Evolutionary conservation across 2,797 vertebrate genomes (phyloP).

Genomic region (Thamnophis elegans): DNA sequence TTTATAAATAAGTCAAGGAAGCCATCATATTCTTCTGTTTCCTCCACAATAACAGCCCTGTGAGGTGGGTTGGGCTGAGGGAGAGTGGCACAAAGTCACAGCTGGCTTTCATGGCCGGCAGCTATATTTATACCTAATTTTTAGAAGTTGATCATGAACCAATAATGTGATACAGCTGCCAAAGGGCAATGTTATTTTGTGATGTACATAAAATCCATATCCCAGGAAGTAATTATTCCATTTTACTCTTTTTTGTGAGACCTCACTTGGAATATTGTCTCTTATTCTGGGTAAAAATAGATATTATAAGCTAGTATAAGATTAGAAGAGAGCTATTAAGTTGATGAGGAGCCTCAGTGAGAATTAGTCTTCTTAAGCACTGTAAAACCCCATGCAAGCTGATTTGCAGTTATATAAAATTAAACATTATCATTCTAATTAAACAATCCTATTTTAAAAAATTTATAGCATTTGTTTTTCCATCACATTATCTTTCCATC

Average conservation of each 20-base stretch:
- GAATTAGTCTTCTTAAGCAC: background rate
- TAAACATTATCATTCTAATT: background rate
- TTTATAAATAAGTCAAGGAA: background rate
- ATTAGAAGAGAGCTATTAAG: background rate
- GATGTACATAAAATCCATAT: background rate
- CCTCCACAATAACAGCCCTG: background rate
- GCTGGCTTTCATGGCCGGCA: background rate
- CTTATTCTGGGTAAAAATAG: background rate
- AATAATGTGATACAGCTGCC: background rate
- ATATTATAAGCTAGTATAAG: background rate
- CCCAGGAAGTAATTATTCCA: background rate
- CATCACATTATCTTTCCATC: background rate
- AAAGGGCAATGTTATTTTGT: background rate
- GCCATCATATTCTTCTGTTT: background rate
- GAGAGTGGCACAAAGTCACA: background rate
- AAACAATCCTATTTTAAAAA: background rate
- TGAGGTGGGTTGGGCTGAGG: background rate
- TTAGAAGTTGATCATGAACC: background rate
- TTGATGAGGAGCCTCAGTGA: background rate
- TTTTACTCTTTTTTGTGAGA: background rate
- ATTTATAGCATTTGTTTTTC: background rate
- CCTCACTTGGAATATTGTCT: background rate
- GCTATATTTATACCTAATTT: background rate
- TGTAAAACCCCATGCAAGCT: background rate
- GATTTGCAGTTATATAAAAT: background rate